phyloP scores from a whole-genome alignment of 2,113 vertebrate genomes.

The Rana temporaria region DNA sequence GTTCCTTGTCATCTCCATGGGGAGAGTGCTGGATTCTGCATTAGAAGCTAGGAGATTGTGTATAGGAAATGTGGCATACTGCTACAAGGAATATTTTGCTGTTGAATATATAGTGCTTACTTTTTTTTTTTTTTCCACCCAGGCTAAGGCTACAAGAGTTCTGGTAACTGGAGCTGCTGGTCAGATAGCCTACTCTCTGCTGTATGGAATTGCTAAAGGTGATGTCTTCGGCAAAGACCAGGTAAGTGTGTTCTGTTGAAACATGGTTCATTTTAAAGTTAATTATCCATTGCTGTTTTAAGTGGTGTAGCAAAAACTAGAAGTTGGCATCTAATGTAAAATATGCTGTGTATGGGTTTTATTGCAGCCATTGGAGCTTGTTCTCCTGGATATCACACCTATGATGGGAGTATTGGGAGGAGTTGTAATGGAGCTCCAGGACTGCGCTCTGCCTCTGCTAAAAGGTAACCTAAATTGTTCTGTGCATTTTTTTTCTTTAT shows the following conservation, averaged over 20 bases:
- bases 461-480: constrained; percentile 73
- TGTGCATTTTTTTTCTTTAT: neutral
- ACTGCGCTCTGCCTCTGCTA: constrained; percentile 91
- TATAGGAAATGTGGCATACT: neutral
- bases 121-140: constrained; percentile 63
- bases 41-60: neutral
- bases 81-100: neutral
- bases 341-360: neutral
- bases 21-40: no score
- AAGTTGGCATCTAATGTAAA: no score
- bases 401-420: constrained; percentile 94
- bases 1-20: no score
- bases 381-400: constrained; percentile 90
- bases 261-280: no score
- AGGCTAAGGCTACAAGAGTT: constrained; percentile 88
- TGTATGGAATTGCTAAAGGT: constrained; percentile 94
- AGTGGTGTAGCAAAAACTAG: no score
- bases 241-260: constrained; percentile 71
- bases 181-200: constrained; percentile 94
- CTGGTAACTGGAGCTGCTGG: constrained; percentile 96
- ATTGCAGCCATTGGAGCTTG: constrained; percentile 84
- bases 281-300: no score
- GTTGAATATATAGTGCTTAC: constrained; percentile 37
- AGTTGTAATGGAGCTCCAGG: constrained; percentile 97
- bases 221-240: constrained; percentile 97